Evolutionary conservation across 2,888 invertebrate species (phyloP).

Genomic region (Euzophera pinguis): DNA sequence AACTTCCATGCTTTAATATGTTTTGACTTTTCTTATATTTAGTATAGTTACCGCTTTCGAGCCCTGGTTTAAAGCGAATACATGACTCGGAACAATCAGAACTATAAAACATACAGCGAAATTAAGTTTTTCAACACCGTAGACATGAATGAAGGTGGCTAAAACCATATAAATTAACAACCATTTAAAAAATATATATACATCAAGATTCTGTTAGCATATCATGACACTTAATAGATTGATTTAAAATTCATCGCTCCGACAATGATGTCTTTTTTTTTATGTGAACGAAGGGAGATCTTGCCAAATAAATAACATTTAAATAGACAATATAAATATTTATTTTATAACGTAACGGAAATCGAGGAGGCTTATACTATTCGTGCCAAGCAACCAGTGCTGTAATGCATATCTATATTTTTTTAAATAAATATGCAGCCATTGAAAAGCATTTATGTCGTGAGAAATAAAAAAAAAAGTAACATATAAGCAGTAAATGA

Average conservation of each 20-base stretch:
- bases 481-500: not conserved
- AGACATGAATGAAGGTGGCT: too few relatives aligned
- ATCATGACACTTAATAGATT: too few relatives aligned
- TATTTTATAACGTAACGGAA: not conserved
- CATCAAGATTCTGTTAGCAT: too few relatives aligned
- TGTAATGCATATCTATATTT: not conserved
- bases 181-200: too few relatives aligned
- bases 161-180: too few relatives aligned
- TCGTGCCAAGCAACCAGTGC: not conserved
- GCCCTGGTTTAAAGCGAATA: too few relatives aligned
- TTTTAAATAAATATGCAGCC: not conserved
- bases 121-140: too few relatives aligned
- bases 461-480: not conserved
- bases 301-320: slow-evolving; percentile 16
- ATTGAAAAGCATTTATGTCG: not conserved
- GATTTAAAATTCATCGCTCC: not conserved
- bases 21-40: too few relatives aligned
- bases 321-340: not conserved
- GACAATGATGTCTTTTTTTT: not conserved
- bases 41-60: too few relatives aligned
- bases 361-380: slow-evolving; percentile 10
- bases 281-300: not conserved
- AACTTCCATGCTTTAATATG: too few relatives aligned
- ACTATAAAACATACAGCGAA: too few relatives aligned
- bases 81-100: too few relatives aligned